Base-by-base conservation (phyloP, 2,113 vertebrate genomes). In the Vidua macroura region DNA sequence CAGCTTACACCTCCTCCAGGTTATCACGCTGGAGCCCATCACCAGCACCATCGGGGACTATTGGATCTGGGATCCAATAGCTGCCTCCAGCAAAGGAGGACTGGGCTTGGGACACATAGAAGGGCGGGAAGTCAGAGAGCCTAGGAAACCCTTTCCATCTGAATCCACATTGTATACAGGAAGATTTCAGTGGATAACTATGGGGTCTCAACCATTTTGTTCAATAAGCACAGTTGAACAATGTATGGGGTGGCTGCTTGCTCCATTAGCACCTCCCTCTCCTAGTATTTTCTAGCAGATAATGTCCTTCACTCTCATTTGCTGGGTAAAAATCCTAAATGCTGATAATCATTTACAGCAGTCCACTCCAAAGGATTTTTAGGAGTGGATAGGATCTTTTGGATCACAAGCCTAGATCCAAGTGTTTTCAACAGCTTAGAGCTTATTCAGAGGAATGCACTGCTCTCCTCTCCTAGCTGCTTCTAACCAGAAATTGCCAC, bases 181-280 rank as follows among this genome's bases (percentile, higher is more conserved):
- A 88, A 41, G 31, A 31, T 84, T 82, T 88, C 59, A 69, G 67
- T 4, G 2, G 43, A 18, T 66, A 63, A 58, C 48, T 18, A 8
- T 33, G 10, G 33, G 33, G 8, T 53, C 58, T 82, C 24, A 41
- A 49, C 22, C n/a, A 10, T 86, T 86, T 64, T 81, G 52, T 74
- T 83, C 39, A 68, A 19, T 28, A 48, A 67, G 41, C 48, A 24
- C 48, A 59, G 51, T 33, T 80, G 39, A 83, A 13, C 30, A 84
- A 7, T 0, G 1, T 16, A 24, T 1, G 3, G 30, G 18, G 15
- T 7, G 2, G 27, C 55, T 74, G 39, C 55, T 83, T 80, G 63
- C 52, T 86, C 72, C 33, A 8, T 85, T 91, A 86, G 24, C 79
- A 78, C 20, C 27, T 75, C 30, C 62, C 12, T 41, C 27, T 92